Base-by-base conservation (phyloP, 1,140 invertebrate species). In the Sarcophaga bullata region DNA sequence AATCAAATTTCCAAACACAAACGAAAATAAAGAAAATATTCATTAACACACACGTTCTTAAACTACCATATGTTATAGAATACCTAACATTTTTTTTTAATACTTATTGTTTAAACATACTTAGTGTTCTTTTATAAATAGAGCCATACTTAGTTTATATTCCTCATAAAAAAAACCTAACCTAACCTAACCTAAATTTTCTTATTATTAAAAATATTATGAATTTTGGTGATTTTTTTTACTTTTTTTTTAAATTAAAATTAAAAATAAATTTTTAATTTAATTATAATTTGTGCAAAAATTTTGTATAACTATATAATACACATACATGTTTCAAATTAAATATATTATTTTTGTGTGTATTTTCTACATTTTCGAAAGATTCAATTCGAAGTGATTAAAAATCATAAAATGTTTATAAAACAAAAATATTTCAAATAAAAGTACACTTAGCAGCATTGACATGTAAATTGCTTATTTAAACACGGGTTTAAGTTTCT, bases 281-380 rank as follows among this genome's bases (percentile, higher is more conserved):
- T n/a, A 58, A 58, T 9, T 37, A 37, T 58, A 58, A 58, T 58
- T 58, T n/a, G 54, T 58, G 54, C 54, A 58, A n/a, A 58, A 58
- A 58, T 58, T 58, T 58, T 58, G 54, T 58, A n/a, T n/a, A 4
- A 58, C 15, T 58, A n/a, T 58, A 58, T 58, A 15, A n/a, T 58
- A 58, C 54, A 58, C 25, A 58, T 58, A 58, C 15, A 58, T 58
- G 6, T 58, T 58, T 58, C 25, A 15, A 13, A 58, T 13, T 15
- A 58, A 58, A 6, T n/a, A 9, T 58, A 58, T 4, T n/a, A 37
- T 37, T 37, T 58, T 58, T 58, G 54, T 58, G 54, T 58, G 54
- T 58, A 58, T 58, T 58, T 58, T 13, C n/a, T n/a, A n/a, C 11
- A 7, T n/a, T n/a, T 15, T 15, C n/a, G n/a, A 58, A 15, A 37